Percentiles rank a stretch among this genome's conserved stretches.
phyloP scores from a whole-genome alignment of 2,797 vertebrate species.

The Cephalopachus bancanus region DNA sequence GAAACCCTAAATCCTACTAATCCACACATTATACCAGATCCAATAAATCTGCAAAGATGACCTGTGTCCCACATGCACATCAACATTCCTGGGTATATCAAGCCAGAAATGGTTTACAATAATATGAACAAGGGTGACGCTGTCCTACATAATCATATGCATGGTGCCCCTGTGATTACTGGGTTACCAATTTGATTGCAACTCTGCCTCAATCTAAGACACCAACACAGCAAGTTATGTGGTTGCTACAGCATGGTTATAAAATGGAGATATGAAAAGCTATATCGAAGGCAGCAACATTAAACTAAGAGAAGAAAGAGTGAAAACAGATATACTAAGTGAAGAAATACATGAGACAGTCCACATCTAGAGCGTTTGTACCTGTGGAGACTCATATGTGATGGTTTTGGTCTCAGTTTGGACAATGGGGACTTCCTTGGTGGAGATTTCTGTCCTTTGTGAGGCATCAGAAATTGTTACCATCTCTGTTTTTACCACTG shows the following conservation, averaged over 20 bases:
- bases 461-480: slow-evolving; percentile 99
- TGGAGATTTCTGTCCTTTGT: slow-evolving; percentile 98
- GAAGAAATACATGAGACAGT: slow-evolving; percentile 20
- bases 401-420: slow-evolving; percentile 99
- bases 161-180: background rate
- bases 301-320: slow-evolving; percentile 12
- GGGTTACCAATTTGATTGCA: background rate
- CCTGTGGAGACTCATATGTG: slow-evolving; percentile 99
- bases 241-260: background rate
- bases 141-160: background rate
- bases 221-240: background rate
- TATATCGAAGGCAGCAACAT: background rate
- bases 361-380: slow-evolving; percentile 81
- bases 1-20: background rate
- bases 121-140: background rate
- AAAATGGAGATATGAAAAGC: background rate
- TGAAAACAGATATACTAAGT: background rate
- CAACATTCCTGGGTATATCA: background rate
- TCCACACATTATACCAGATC: background rate
- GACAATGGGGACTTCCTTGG: slow-evolving; percentile 99
- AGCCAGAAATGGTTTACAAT: background rate
- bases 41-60: background rate
- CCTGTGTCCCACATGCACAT: background rate
- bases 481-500: slow-evolving; percentile 99
- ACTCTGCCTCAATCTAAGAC: background rate